Conservation (phyloP, 2,797 vertebrate species). For the Onychomys leucogaster region DNA sequence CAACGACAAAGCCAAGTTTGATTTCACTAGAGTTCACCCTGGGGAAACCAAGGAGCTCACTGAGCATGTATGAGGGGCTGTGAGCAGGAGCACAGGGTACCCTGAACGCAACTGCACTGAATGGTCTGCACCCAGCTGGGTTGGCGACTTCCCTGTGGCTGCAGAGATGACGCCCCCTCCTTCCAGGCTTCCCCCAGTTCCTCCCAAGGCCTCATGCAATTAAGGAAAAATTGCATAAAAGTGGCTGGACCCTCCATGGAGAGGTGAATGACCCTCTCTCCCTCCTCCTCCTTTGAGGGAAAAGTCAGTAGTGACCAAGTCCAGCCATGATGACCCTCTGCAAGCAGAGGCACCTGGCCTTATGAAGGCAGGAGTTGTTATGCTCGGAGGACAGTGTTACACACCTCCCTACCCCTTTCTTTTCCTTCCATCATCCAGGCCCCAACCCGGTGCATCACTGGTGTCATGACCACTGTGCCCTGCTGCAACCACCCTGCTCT, state of each 20-base stretch:
- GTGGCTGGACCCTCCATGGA: background rate
- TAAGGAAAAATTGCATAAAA: background rate
- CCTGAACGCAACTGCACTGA: background rate
- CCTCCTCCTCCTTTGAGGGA: background rate
- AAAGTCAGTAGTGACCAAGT: background rate
- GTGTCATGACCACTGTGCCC: rapidly evolving
- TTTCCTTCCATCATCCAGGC: background rate
- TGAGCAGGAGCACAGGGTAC: background rate
- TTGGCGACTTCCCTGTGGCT: background rate
- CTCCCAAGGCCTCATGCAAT: background rate
- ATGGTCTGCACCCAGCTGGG: background rate
- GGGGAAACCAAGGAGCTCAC: background rate
- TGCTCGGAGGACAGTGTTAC: background rate
- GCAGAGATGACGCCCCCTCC: background rate
- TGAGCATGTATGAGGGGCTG: background rate
- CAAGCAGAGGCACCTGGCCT: too few species aligned
- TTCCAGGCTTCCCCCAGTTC: background rate
- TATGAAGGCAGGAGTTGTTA: background rate
- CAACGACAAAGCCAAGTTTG: background rate
- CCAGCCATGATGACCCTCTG: background rate
- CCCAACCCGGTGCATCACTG: too few species aligned
- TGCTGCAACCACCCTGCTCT: too few species aligned
- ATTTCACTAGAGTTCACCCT: background rate
- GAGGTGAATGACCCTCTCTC: background rate
- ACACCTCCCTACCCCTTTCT: background rate